Evolutionary conservation across 2,888 invertebrate species (phyloP), one percentile per base, ranked within the genome.

Genomic region (Sialis fuliginosa): DNA sequence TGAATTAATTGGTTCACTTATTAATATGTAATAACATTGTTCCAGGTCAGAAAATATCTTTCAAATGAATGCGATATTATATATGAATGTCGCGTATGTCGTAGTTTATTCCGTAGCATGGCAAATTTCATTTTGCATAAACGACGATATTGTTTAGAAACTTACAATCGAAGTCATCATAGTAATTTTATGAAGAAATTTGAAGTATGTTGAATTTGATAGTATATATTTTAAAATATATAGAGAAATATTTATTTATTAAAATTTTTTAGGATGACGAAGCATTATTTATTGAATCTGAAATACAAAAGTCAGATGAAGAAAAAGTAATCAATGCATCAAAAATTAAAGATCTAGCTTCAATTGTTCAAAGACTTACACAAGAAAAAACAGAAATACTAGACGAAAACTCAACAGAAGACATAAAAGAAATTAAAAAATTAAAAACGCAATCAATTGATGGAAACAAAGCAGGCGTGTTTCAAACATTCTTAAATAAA

Each of bases 91-190:
- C 81, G 81, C 62, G 76, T 84, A 13, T 93, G 93, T 60, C 74
- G 82, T 34, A 87, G 81, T 58, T 71, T 93, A 57, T 92, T 89
- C 62, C 75, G 92, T 54, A 87, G 87, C 60, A 67, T 92, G 52
- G 81, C 82, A 10, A 91, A 92, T 66, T 88, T 91, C 59, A 75
- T 92, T 54, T 80, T 87, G 34, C 93, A 93, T 62, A 93, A 93
- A 65, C 72, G 90, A 49, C 75, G 79, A 37, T 92, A 83, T 61
- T 92, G 92, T 58, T 72, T 65, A 53, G 71, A 74, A 48, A 72
- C 69, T 52, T 77, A 71, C 55, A 68, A 67, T 55, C 58, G 67
- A 43, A 62, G 63, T 4, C 50, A 65, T 47, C 68, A 69, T 57
- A 66, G 66, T 40, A 66, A 70, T 54, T 68, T 68, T 55, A 57